Evolutionary conservation across 23 tunicate species (phyloP), one percentile per base, ranked within the genome.

Genomic region (Trididemnum clinides): DNA sequence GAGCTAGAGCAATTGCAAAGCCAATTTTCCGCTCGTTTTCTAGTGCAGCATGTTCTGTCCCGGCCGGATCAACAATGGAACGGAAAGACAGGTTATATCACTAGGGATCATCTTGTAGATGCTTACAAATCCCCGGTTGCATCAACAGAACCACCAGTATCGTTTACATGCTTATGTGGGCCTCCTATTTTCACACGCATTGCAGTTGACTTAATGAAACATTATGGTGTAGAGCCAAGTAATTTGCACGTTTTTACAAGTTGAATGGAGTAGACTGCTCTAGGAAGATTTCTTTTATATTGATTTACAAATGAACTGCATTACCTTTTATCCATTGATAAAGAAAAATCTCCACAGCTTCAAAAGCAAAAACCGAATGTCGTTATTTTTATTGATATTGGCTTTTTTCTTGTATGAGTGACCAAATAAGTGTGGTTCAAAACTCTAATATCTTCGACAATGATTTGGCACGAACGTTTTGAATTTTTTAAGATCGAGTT

Each of bases 71-170:
- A 59, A n/a, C 70, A 51, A 27, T 93, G 98, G 98, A 84, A 37
- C 1, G 98, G 92, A 23, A 35, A 25, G 31, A 78, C 80, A 20
- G 98, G 98, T 19, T 79, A 87, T 19, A 85, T 93, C 34, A 33
- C 90, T 0, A 20, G 28, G 33, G 33, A 32, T 37, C 87, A 31
- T 20, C 15, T 83, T 25, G 18, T 27, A 34, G 79, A 83, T 10
- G 39, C 50, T 21, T 51, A 7, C 23, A 21, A 73, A 2, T 12
- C 22, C 22, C n/a, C n/a, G n/a, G n/a, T n/a, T n/a, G n/a, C n/a
- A n/a, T n/a, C n/a, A n/a, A n/a, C n/a, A n/a, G 3, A 12, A 3
- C 66, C 66, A 10, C 3, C 3, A 3, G 20, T 28, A 10, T 4
- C 54, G 3, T 73, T 36, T 38, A 28, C 80, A 2, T 82, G 86